Evolutionary conservation across 2,113 vertebrate species (phyloP).

Genomic region (Dinomys branickii): DNA sequence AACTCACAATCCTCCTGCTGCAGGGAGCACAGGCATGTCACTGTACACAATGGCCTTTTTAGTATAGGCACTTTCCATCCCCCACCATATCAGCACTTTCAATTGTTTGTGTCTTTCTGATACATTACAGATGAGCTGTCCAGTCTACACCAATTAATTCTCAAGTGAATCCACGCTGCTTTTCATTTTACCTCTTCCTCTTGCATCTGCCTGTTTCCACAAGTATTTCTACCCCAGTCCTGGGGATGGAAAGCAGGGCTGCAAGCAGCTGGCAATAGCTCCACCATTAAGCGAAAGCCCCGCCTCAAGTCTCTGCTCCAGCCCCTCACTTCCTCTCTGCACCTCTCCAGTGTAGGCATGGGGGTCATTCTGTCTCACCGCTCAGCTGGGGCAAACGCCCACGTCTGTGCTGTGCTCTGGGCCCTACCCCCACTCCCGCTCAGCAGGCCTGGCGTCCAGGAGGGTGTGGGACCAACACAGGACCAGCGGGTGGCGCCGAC

Average conservation of each 20-base stretch:
- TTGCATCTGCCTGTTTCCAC: background rate
- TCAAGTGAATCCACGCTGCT: background rate
- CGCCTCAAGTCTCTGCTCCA: rapidly evolving
- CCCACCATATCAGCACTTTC: background rate
- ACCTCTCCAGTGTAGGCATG: background rate
- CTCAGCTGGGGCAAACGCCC: background rate
- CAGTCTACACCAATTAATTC: background rate
- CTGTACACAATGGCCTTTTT: background rate
- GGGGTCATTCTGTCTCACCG: background rate
- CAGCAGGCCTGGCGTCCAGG: background rate
- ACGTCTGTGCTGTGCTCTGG: background rate
- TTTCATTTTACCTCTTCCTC: background rate
- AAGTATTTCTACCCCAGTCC: background rate
- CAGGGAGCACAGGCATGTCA: background rate
- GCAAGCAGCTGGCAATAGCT: background rate
- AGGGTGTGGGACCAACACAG: too few relatives aligned
- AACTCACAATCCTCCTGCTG: background rate
- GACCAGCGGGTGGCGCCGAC: too few relatives aligned
- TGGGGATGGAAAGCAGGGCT: background rate
- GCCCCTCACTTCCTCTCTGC: background rate
- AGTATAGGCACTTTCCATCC: background rate
- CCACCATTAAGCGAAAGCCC: too few relatives aligned
- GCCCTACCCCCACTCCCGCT: background rate
- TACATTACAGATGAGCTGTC: background rate
- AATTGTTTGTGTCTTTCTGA: background rate